Conservation (phyloP, 1,140 invertebrate species). For the Brachionus sp. region DNA sequence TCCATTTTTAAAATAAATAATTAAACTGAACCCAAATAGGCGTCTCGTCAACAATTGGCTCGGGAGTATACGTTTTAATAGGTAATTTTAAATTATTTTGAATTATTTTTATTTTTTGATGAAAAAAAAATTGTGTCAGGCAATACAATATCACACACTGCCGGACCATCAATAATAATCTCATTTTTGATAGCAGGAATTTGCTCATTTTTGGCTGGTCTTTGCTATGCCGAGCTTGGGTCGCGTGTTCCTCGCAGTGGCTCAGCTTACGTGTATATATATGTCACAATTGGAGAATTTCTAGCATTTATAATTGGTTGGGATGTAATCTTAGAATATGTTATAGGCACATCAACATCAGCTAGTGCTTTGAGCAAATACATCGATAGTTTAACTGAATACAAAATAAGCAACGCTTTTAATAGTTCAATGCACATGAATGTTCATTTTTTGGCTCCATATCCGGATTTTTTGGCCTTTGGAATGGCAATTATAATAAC, state of each 20-base stretch:
- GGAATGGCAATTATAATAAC: constrained; percentile 50
- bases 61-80: constrained; percentile 64
- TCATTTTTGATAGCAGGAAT: constrained; percentile 83
- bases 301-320: constrained; percentile 88
- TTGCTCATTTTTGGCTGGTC: constrained; percentile 70
- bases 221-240: constrained; percentile 91
- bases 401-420: constrained; percentile 52
- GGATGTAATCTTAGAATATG: constrained; percentile 82
- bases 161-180: constrained; percentile 80
- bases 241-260: constrained; percentile 80
- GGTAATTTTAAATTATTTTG: constrained; percentile 70
- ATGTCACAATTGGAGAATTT: constrained; percentile 72
- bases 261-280: constrained; percentile 68
- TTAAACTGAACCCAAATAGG: constrained; percentile 52
- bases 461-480: constrained; percentile 76
- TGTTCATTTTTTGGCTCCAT: constrained; percentile 63
- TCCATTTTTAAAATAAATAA: not conserved
- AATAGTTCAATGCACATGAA: constrained; percentile 59
- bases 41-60: constrained; percentile 64
- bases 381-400: constrained; percentile 55
- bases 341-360: constrained; percentile 68
- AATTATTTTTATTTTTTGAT: not conserved
- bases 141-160: constrained; percentile 65
- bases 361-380: constrained; percentile 57
- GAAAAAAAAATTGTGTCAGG: constrained; percentile 47